Percentiles rank a stretch among this genome's conserved stretches.
Evolutionary conservation across 2,113 vertebrate genomes (phyloP).

Genomic region (Pelobates fuscus): DNA sequence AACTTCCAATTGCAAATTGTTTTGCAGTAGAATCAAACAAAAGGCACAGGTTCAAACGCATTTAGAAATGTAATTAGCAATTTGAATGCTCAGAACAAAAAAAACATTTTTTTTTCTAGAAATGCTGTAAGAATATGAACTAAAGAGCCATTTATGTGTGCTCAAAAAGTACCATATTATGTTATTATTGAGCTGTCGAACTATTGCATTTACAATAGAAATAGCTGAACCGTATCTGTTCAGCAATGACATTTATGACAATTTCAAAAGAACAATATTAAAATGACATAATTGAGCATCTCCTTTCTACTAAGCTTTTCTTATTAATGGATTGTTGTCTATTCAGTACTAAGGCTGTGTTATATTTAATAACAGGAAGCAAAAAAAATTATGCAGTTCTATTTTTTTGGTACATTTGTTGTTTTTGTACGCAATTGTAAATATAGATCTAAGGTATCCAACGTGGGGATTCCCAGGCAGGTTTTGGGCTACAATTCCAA

Average conservation of each 20-base stretch:
- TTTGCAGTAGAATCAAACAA: too few species aligned
- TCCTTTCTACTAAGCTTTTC: background rate
- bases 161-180: constrained; percentile 3
- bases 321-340: constrained; percentile 7
- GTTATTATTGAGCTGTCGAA: background rate
- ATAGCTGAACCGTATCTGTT: background rate
- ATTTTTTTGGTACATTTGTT: constrained; percentile 14
- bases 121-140: background rate
- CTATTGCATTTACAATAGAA: constrained; percentile 4
- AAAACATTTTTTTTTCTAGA: background rate
- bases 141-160: background rate
- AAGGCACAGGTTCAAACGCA: too few species aligned
- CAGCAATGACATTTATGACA: background rate
- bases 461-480: too few species aligned
- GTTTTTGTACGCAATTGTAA: too few species aligned
- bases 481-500: too few species aligned
- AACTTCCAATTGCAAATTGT: too few species aligned
- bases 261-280: constrained; percentile 13
- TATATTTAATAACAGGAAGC: constrained; percentile 7
- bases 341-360: background rate
- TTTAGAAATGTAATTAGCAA: too few species aligned
- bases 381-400: constrained; percentile 3
- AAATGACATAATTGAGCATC: constrained; percentile 24
- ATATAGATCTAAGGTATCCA: too few species aligned
- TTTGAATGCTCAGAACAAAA: background rate